Percentiles rank a stretch among this genome's conserved stretches.
Evolutionary conservation across 2,797 vertebrate species (phyloP).

Genomic region (Myotis findleyi): DNA sequence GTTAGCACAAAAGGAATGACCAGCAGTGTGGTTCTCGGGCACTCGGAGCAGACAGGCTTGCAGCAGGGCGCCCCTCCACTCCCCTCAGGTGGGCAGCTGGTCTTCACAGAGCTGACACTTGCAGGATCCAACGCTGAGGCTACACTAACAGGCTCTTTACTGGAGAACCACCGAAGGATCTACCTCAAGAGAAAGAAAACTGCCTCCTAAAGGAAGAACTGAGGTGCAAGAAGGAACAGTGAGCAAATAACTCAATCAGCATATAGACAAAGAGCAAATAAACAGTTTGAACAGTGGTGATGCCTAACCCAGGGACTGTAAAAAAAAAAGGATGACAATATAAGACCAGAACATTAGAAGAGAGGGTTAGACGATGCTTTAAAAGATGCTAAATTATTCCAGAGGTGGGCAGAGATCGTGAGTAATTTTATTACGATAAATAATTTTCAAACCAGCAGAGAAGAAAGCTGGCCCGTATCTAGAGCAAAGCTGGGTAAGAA

Average conservation of each 20-base stretch:
- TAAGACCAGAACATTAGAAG: not conserved
- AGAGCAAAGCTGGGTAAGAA: slow-evolving; percentile 35
- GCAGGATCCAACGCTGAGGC: not conserved
- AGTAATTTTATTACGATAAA: slow-evolving; percentile 32
- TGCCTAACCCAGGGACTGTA: not conserved
- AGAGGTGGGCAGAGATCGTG: not conserved
- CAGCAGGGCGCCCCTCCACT: not conserved
- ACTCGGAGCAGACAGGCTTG: not conserved
- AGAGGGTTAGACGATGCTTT: not conserved
- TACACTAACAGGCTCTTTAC: not conserved
- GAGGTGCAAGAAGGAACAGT: not conserved
- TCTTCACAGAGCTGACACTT: not conserved
- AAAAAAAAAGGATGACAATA: not conserved
- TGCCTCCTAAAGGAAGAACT: slow-evolving; percentile 1
- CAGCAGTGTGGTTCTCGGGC: not conserved
- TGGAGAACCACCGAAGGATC: not conserved
- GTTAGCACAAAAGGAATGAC: not conserved
- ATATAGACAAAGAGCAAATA: not conserved
- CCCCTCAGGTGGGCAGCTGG: not conserved
- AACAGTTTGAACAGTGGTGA: not conserved
- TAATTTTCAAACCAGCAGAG: not conserved
- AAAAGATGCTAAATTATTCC: not conserved
- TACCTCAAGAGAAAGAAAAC: slow-evolving; percentile 28
- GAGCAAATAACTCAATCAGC: not conserved
- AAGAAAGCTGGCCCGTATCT: not conserved